Conservation (phyloP, 1,140 invertebrate genomes). For the Neoseiulus cucumeris region DNA sequence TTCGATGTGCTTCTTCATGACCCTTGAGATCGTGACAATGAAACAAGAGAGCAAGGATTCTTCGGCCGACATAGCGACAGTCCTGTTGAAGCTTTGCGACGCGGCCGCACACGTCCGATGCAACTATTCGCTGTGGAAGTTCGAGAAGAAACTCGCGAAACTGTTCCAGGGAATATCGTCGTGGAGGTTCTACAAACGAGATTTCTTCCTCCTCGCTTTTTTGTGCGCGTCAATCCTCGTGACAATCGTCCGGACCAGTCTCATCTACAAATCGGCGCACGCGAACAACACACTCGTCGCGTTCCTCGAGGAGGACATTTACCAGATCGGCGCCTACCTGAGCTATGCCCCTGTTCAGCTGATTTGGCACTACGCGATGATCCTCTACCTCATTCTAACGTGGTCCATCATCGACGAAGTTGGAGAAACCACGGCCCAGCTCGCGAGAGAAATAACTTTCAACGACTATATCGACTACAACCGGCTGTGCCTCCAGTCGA, state of each 20-base stretch:
- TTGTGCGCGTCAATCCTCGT: not conserved
- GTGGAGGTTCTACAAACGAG: not conserved
- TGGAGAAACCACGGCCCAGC: not conserved
- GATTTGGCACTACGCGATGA: not conserved
- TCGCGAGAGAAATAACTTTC: not conserved
- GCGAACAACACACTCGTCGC: not conserved
- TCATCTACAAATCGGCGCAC: not conserved
- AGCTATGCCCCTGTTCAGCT: not conserved
- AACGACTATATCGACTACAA: conserved; percentile 4
- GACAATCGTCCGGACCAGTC: not conserved
- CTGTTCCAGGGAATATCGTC: not conserved
- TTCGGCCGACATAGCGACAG: not conserved
- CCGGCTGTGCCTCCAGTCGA: not conserved
- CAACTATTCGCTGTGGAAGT: conserved; percentile 2
- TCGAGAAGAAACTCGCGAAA: not conserved
- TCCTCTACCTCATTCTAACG: not conserved
- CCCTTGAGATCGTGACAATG: not conserved
- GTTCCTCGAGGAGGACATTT: not conserved
- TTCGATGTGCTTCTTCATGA: not conserved
- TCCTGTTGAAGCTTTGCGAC: not conserved
- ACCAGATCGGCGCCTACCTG: not conserved
- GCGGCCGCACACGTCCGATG: not conserved
- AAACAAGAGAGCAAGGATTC: not conserved
- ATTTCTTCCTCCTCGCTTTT: not conserved
- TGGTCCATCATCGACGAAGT: conserved; percentile 6